Evolutionary conservation across 92 coral and sea anemone species (phyloP).

Genomic region (Virgularia gustaviana): DNA sequence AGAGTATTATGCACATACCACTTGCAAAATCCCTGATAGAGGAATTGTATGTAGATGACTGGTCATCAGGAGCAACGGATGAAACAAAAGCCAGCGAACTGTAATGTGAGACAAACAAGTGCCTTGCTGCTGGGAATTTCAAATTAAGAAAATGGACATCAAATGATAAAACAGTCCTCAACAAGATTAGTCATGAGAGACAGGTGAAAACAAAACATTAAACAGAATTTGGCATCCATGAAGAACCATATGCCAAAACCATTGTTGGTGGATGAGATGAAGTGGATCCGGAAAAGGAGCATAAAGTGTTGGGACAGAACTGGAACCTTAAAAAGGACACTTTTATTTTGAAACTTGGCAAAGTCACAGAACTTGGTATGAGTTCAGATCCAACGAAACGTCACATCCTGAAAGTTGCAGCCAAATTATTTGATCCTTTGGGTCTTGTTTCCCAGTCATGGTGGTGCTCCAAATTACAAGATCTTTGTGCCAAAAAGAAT

Average conservation of each 20-base stretch:
- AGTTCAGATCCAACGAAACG: conserved; percentile 33
- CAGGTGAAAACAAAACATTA: too few relatives aligned
- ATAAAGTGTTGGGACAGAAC: conserved; percentile 52
- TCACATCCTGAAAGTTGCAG: conserved; percentile 42
- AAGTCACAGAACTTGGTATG: conserved; percentile 13
- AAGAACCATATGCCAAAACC: conserved; percentile 46
- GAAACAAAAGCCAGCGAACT: conserved; percentile 28
- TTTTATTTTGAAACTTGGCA: conserved; percentile 21
- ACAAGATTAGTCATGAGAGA: too few relatives aligned
- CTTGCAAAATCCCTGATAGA: conserved; percentile 28
- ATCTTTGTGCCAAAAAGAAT: too few relatives aligned
- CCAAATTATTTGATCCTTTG: conserved; percentile 49
- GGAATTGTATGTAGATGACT: conserved; percentile 56
- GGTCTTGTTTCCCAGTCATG: conserved; percentile 45
- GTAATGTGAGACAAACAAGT: conserved; percentile 14
- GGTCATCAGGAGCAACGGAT: conserved; percentile 43
- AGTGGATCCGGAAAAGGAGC: conserved; percentile 35
- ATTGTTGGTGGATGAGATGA: conserved; percentile 47
- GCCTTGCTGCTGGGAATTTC: conserved; percentile 54
- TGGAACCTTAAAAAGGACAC: conserved; percentile 46
- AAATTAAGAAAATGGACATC: too few relatives aligned
- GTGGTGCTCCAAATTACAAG: conserved; percentile 25
- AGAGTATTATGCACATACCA: too few relatives aligned
- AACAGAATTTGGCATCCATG: too few relatives aligned
- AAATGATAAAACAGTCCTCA: conserved; percentile 53